Conservation (phyloP, 2,113 vertebrate genomes). For the Cavia porcellus region DNA sequence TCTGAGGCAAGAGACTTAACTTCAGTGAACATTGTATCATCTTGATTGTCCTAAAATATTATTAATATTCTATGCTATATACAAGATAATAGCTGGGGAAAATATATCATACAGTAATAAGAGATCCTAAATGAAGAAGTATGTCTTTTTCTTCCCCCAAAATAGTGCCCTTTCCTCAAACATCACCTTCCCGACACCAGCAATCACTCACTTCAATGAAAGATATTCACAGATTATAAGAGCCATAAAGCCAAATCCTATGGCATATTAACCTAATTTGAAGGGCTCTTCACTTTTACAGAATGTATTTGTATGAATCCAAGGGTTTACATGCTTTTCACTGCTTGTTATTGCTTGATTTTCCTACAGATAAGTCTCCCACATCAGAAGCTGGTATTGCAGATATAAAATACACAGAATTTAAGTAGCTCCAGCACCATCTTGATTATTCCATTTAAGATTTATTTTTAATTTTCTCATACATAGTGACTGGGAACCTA, state of each 20-base stretch:
- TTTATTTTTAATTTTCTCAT: not conserved
- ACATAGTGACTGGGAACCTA: not conserved
- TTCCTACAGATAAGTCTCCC: not conserved
- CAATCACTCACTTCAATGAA: not conserved
- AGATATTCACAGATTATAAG: slow-evolving; percentile 18
- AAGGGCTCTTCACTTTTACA: slow-evolving; percentile 22
- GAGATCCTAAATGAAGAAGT: not conserved
- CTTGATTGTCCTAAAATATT: not conserved
- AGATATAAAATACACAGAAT: not conserved
- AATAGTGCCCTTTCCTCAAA: not conserved
- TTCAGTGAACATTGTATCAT: not conserved
- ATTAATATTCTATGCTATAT: not conserved
- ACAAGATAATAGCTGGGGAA: not conserved
- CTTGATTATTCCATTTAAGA: not conserved
- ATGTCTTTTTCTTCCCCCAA: not conserved
- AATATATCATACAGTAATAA: not conserved
- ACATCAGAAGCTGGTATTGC: not conserved
- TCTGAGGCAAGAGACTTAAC: not conserved
- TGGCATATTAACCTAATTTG: slow-evolving; percentile 28
- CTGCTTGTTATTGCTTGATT: not conserved
- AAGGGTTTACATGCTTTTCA: not conserved
- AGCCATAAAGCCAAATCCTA: not conserved
- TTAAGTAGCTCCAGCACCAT: not conserved
- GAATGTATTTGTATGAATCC: not conserved
- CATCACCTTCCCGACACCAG: not conserved